Base-by-base conservation (phyloP, 2,888 invertebrate genomes). In the Heliconius ismenius region DNA sequence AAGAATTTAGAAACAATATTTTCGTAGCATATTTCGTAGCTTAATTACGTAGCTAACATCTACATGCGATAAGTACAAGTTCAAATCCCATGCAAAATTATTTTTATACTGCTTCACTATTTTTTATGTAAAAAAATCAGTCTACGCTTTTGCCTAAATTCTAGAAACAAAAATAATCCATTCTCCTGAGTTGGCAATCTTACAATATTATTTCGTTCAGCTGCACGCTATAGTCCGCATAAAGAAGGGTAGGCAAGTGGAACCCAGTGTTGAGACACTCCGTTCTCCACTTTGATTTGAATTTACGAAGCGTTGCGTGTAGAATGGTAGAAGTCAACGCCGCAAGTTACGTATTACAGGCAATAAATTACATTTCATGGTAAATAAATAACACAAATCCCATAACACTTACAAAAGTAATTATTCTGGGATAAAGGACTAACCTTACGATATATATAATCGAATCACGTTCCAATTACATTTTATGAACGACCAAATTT, bases 291-390 rank as follows among this genome's bases (percentile, higher is more conserved):
- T 4, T 43, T 4, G 4, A 13, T 11, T 13, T 0, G 13, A 43
- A 43, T 43, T 43, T 3, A 4, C 13, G 43, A 15, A 4, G 15
- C 43, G 15, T 43, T 43, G 43, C 15, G 43, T 2, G 10, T 36
- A 36, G 36, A 36, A 36, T 36, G 36, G 11, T 39, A 11, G 39
- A 39, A 39, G 39, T 11, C 39, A 32, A 32, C 32, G 32, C 7
- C 32, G 32, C 32, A 7, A 7, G 32, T 32, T 0, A 32, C 32
- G 0, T 32, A 32, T 76, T 28, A 63, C 43, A 32, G 75, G 7
- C 64, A 63, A 64, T 65, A 72, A 54, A 76, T 54, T 15, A 39
- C 65, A 76, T 60, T 72, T 72, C 32, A 72, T 76, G 65, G 58
- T 60, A 60, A 64, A 73, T 76, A 73, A 73, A 74, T 74, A 39